phyloP scores from a whole-genome alignment of 2,113 vertebrate species.

The Syngnathus floridae region DNA sequence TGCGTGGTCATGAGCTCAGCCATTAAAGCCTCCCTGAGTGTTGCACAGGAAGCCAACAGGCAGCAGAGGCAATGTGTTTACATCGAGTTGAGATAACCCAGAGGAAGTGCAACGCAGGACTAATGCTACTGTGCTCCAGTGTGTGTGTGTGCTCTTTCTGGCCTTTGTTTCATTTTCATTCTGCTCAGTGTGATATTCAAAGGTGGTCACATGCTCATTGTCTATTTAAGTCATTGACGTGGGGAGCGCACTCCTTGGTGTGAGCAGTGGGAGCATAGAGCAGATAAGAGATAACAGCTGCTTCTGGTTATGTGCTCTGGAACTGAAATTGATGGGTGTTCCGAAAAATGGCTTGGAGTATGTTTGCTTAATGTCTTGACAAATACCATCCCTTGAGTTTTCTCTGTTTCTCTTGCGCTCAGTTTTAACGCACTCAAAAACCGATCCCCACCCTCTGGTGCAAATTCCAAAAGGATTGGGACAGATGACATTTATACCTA shows the following conservation, averaged over 20 bases:
- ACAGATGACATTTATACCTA: too few relatives aligned
- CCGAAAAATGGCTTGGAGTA: not conserved
- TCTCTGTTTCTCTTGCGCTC: too few relatives aligned
- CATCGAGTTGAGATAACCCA: not conserved
- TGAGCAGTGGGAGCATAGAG: not conserved
- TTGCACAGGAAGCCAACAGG: constrained; percentile 42
- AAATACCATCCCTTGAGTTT: too few relatives aligned
- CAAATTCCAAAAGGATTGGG: too few relatives aligned
- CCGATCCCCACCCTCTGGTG: too few relatives aligned
- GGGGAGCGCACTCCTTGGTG: constrained; percentile 7
- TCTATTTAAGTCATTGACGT: not conserved
- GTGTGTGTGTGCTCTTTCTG: not conserved
- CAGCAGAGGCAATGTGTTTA: constrained; percentile 3
- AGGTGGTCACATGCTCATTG: not conserved
- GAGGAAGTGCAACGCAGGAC: not conserved
- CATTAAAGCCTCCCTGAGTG: constrained; percentile 28
- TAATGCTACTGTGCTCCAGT: not conserved
- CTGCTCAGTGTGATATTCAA: not conserved
- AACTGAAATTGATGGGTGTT: not conserved
- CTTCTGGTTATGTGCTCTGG: constrained; percentile 1
- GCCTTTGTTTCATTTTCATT: not conserved
- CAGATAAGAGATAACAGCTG: constrained; percentile 13
- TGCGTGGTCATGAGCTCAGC: constrained; percentile 21
- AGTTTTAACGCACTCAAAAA: too few relatives aligned
- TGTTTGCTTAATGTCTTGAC: too few relatives aligned